phyloP scores from a whole-genome alignment of 2,113 vertebrate species.

The Heliornis fulica region DNA sequence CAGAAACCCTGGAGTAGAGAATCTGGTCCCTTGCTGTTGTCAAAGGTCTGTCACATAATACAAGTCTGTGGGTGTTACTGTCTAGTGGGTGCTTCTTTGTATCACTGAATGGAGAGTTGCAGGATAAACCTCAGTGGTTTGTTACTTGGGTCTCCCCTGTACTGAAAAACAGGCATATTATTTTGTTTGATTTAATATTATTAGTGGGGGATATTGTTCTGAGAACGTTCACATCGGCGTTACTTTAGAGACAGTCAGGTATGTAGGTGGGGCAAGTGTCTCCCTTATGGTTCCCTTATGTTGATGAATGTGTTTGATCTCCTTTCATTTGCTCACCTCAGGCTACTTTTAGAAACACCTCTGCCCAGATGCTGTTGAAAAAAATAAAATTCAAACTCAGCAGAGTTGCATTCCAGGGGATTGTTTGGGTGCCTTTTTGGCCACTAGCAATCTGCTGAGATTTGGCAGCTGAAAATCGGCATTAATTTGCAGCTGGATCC shows the following conservation, averaged over 20 bases:
- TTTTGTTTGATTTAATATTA: not conserved
- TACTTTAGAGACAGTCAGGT: rapidly evolving
- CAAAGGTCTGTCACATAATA: rapidly evolving
- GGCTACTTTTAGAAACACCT: not conserved
- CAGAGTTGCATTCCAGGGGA: not conserved
- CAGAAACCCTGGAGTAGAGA: not conserved
- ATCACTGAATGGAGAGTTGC: not conserved
- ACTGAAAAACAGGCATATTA: rapidly evolving
- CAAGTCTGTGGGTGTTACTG: rapidly evolving
- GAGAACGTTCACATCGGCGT: rapidly evolving
- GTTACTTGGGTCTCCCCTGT: rapidly evolving
- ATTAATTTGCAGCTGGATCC: not conserved
- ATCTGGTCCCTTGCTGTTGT: not conserved
- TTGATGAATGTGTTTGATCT: not conserved
- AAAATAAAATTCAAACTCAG: not conserved
- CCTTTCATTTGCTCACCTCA: not conserved
- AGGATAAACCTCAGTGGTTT: rapidly evolving
- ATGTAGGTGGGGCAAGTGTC: not conserved
- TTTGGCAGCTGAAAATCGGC: not conserved
- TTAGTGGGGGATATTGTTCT: rapidly evolving
- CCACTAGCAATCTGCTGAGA: not conserved
- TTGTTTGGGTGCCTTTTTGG: not conserved
- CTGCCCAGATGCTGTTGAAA: not conserved
- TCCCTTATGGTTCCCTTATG: not conserved
- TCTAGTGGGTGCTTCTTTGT: not conserved